phyloP scores from a whole-genome alignment of 37 sponge, comb jelly and placozoan species.

The Eunapius fragilis region DNA sequence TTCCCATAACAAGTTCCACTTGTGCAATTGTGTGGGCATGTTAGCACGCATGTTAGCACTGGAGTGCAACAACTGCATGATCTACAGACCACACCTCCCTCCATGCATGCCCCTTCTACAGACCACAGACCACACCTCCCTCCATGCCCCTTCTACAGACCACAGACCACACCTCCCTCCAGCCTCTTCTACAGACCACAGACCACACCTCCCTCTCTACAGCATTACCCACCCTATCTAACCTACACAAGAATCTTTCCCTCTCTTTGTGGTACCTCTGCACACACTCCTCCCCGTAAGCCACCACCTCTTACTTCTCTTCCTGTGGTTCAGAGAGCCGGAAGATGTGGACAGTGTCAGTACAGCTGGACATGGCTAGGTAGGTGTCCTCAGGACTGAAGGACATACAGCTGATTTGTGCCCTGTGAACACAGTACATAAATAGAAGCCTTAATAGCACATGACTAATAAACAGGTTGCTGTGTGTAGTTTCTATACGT shows the following conservation, averaged over 20 bases:
- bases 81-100: no score
- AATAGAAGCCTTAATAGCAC: no score
- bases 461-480: no score
- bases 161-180: no score
- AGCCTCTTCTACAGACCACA: not conserved
- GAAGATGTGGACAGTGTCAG: slow-evolving; percentile 99
- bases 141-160: no score
- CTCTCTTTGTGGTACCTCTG: not conserved
- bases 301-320: slow-evolving; percentile 39
- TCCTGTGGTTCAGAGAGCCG: slow-evolving; percentile 66
- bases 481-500: no score
- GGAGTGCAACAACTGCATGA: no score
- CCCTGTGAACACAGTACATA: not conserved
- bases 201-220: slow-evolving; percentile 9
- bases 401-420: slow-evolving; percentile 86
- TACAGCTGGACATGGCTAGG: slow-evolving; percentile 94
- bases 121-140: no score
- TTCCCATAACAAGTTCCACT: no score
- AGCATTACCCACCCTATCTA: not conserved
- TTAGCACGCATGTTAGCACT: no score
- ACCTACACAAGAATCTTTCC: not conserved
- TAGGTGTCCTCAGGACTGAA: slow-evolving; percentile 88
- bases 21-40: no score
- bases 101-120: no score
- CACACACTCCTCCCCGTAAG: not conserved